A percentile compares a stretch with the other conserved stretches of the same genome.
These are phyloP conservation scores for Dicyrtomina minuta DNA, from an alignment of 2,888 invertebrate species.

Conservation along the genomic window DNA sequence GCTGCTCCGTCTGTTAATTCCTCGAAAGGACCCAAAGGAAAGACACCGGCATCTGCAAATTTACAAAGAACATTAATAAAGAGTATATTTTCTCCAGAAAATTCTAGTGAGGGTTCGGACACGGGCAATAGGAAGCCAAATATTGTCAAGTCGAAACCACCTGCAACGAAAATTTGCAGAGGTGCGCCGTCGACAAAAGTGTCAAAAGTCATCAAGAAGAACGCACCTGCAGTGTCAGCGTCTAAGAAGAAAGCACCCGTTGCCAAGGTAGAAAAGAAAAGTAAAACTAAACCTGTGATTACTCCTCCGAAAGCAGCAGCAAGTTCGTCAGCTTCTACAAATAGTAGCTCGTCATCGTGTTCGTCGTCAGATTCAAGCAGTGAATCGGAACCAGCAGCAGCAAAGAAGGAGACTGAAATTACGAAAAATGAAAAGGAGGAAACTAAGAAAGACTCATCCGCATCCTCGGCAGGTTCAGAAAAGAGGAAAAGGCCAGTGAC, in stretches of 20 bases:
- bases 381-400: constrained; percentile 10
- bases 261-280: neutral
- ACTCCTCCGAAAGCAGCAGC: constrained; percentile 7
- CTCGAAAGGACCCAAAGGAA: neutral
- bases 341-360: constrained; percentile 13
- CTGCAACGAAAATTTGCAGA: neutral
- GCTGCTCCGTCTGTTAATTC: constrained; percentile 9
- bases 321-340: constrained; percentile 13
- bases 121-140: neutral
- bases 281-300: too few species aligned
- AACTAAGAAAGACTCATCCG: constrained; percentile 20
- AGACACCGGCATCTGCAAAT: neutral
- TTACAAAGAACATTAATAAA: constrained; percentile 45
- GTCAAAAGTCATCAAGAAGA: neutral
- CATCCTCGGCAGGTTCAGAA: neutral
- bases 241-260: constrained; percentile 4
- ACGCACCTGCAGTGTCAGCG: neutral
- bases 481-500: constrained; percentile 45
- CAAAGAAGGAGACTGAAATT: constrained; percentile 2
- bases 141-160: constrained; percentile 8
- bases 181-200: neutral
- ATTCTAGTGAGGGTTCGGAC: constrained; percentile 63
- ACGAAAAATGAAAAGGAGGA: too few species aligned
- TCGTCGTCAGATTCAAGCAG: constrained; percentile 27
- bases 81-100: constrained; percentile 78